A percentile compares a stretch with the other conserved stretches of the same genome.
Conservation (phyloP, 2,888 invertebrate species). For the Xylota segnis region DNA sequence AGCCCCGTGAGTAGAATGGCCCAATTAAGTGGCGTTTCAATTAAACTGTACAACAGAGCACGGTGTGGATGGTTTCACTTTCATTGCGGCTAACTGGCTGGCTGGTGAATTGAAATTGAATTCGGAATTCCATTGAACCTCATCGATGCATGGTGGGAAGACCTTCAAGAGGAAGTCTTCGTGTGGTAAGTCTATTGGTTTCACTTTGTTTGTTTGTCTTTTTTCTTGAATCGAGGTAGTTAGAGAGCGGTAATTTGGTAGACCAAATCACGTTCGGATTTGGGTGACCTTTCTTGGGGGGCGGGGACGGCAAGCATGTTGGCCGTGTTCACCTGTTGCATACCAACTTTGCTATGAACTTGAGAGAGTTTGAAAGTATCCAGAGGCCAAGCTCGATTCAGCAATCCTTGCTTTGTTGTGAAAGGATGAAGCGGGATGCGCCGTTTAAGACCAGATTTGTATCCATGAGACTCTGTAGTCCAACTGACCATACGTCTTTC, state of each 20-base stretch:
- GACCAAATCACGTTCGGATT: background rate
- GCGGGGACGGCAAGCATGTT: too few species aligned
- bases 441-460: too few species aligned
- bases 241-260: background rate
- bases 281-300: slow-evolving; percentile 1
- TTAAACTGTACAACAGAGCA: slow-evolving; percentile 28
- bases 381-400: too few species aligned
- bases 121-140: slow-evolving; percentile 12
- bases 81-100: too few species aligned
- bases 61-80: slow-evolving; percentile 38
- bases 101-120: slow-evolving; percentile 4
- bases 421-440: too few species aligned
- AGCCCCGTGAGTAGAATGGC: slow-evolving; percentile 53
- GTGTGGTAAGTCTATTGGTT: slow-evolving; percentile 8
- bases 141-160: slow-evolving; percentile 5
- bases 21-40: slow-evolving; percentile 67
- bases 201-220: background rate
- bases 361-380: slow-evolving; percentile 9
- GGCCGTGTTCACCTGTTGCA: background rate
- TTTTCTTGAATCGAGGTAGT: background rate
- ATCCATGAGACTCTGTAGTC: too few species aligned
- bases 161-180: slow-evolving; percentile 12
- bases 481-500: too few species aligned
- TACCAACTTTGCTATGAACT: background rate
- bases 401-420: too few species aligned